These are phyloP conservation scores for Eulithis testata DNA, from an alignment of 2,888 invertebrate genomes.

Conservation along the genomic window DNA sequence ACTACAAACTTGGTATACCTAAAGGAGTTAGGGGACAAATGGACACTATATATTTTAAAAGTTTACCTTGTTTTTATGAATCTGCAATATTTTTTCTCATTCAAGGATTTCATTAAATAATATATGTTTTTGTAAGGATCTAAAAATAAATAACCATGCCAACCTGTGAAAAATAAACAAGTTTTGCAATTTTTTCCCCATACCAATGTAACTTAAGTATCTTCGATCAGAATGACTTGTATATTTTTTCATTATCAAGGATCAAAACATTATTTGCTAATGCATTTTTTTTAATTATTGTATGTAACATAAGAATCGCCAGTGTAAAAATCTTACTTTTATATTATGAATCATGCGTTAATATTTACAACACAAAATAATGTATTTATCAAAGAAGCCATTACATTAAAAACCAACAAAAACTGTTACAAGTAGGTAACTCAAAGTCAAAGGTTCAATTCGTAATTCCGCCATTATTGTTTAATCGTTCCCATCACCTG, in stretches of 20 bases:
- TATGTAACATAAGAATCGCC: too few relatives aligned
- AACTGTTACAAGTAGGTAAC: background rate
- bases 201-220: background rate
- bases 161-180: background rate
- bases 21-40: background rate
- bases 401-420: background rate
- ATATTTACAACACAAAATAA: too few relatives aligned
- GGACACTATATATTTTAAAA: background rate
- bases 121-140: background rate
- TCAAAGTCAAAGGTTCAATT: background rate
- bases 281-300: too few relatives aligned
- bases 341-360: too few relatives aligned
- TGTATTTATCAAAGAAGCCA: background rate
- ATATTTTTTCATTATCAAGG: too few relatives aligned
- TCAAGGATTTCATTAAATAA: background rate
- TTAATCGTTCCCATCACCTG: constrained; percentile 50
- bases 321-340: too few relatives aligned
- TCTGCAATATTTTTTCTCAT: background rate
- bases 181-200: background rate
- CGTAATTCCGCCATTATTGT: constrained; percentile 58
- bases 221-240: too few relatives aligned
- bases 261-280: too few relatives aligned
- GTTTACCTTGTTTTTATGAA: background rate
- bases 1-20: background rate
- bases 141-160: background rate